Base-by-base conservation (phyloP, 1,140 invertebrate genomes). In the Brachionus asplanchnoidis region DNA sequence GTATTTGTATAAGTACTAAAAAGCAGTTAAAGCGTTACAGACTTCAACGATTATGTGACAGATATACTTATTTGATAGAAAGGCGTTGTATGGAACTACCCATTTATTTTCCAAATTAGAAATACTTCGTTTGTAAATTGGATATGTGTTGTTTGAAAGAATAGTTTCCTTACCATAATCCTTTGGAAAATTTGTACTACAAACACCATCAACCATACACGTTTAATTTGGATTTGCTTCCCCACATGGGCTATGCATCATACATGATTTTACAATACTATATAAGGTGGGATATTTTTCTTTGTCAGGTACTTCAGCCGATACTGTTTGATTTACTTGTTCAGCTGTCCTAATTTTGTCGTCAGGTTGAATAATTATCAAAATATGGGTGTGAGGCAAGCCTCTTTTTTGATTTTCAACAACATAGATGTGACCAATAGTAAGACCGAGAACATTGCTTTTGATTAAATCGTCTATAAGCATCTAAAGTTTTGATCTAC, bases 351-450 rank as follows among this genome's bases (percentile, higher is more conserved):
- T 84, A 20, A 85, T 32, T 20, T 68, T 60, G 17, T 85, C 79
- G 36, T 85, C 78, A 14, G 79, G 53, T 0, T 20, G 53, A 56
- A 89, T 87, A 88, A 87, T 91, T 26, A 92, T 60, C 20, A 92
- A 85, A 84, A 92, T 90, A 86, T 91, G 91, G 6, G 87, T 87
- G 89, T 92, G 91, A 1, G 91, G 90, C 36, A 91, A 86, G 11
- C 91, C 90, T 85, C 90, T 87, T 86, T 92, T 92, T 86, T 92
- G 91, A 88, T 89, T 92, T 87, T 92, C 91, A 56, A 92, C 85
- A 28, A 87, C 85, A 84, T 89, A 89, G 88, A 90, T 86, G 40
- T 86, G 88, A 36, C 88, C 88, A n/a, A 84, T 53, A 50, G 86
- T 85, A 50, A 85, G 77, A 12, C 90, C 89, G 86, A 89, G 88